Evolutionary conservation across 1,140 invertebrate species (phyloP), one percentile per base, ranked within the genome.

Genomic region (Brachionus plicatilis): DNA sequence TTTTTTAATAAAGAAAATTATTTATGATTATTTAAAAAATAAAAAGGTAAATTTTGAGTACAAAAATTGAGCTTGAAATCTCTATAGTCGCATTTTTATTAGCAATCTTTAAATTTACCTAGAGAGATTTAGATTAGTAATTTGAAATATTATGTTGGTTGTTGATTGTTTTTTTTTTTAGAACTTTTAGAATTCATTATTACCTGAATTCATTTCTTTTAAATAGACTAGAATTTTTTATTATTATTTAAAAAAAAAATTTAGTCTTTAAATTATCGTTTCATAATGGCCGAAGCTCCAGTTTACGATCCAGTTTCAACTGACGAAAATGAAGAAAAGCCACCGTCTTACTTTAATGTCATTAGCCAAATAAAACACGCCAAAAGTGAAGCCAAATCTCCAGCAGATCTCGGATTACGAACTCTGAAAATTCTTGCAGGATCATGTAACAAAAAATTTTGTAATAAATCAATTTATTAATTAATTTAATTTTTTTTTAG

Each of bases 261-360:
- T 70, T 17, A 33, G 9, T 29, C 33, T 68, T 11, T 27, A 29
- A 33, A 24, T n/a, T 6, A 14, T 27, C 4, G 37, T 20, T n/a
- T 20, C 27, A 68, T 12, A n/a, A 82, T 82, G 79, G 6, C 79
- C 12, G 79, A 82, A 65, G 50, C 50, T 17, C 79, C 79, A n/a
- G 79, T 82, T 45, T 82, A 82, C 37, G 33, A 60, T 60, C 33
- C 53, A 82, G 79, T 82, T 45, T 43, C 53, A 60, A 82, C 79
- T 24, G 20, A 33, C 9, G 79, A 66, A 82, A 60, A 60, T 17
- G 79, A 82, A 45, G 79, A 68, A 29, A 82, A 82, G 60, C 79
- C 79, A 29, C 79, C 79, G 2, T 82, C 79, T 20, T 82, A 82
- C 65, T 82, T 82, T 47, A 47, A 82, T 82, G n/a, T 82, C 17